A percentile compares a stretch with the other conserved stretches of the same genome.
Conservation (phyloP, 2,797 vertebrate species). For the Somateria mollissima region DNA sequence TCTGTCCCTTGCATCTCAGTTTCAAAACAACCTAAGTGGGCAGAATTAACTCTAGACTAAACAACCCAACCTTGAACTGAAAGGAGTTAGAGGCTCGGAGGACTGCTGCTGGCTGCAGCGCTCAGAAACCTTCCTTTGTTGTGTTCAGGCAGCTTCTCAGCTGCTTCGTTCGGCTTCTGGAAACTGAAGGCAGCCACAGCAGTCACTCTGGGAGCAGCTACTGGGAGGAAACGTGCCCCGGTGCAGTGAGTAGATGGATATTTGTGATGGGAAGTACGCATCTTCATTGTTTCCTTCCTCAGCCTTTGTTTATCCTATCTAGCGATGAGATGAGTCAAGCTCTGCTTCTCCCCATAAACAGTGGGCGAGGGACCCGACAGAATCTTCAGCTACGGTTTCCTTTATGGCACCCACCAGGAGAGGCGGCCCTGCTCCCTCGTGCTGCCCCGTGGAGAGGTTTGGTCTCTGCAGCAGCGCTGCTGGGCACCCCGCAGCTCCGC, state of each 20-base stretch:
- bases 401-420: background rate
- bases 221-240: background rate
- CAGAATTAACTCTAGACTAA: slow-evolving; percentile 34
- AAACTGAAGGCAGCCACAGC: background rate
- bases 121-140: background rate
- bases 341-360: background rate
- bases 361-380: background rate
- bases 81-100: background rate
- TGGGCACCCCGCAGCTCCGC: background rate
- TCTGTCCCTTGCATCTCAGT: background rate
- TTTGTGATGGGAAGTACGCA: background rate
- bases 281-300: slow-evolving; percentile 45
- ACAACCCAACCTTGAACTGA: slow-evolving; percentile 30
- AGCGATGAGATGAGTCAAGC: background rate
- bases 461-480: background rate
- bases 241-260: background rate
- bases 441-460: background rate
- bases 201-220: background rate
- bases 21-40: background rate
- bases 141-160: background rate
- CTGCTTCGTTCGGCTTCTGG: background rate
- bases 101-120: background rate
- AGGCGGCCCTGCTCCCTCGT: background rate
- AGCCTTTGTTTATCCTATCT: background rate
- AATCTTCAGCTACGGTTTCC: background rate